phyloP scores from a whole-genome alignment of 2,797 vertebrate genomes.

The Peromyscus aztecus region DNA sequence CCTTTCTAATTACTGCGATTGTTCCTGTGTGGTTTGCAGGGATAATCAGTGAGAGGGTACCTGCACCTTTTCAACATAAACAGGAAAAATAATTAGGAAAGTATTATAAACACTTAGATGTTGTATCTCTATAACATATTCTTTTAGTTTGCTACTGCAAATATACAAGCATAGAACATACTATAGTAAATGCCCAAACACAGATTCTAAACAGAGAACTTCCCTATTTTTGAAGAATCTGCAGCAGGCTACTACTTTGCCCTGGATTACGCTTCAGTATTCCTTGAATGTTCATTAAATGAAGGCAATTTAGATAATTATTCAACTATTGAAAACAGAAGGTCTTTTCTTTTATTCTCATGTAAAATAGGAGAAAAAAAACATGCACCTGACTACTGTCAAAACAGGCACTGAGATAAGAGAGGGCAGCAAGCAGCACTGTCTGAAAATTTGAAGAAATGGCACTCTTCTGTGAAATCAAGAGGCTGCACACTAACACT shows the following conservation, averaged over 20 bases:
- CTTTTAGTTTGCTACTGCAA: conserved; percentile 17
- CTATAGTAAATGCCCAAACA: background rate
- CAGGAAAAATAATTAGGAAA: conserved; percentile 3
- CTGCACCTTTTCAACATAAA: conserved; percentile 18
- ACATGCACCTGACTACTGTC: background rate
- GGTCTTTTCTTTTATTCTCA: background rate
- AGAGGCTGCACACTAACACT: background rate
- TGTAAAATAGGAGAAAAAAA: conserved; percentile 3
- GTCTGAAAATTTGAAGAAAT: conserved; percentile 31
- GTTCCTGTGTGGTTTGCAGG: background rate
- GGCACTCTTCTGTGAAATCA: conserved; percentile 1
- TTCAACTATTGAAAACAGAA: conserved; percentile 50
- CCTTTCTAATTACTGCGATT: background rate
- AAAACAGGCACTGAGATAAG: conserved; percentile 23
- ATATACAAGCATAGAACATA: background rate
- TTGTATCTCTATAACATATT: background rate
- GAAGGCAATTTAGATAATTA: conserved; percentile 24
- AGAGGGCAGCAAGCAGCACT: background rate
- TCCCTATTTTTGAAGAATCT: conserved; percentile 35
- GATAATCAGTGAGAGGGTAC: background rate
- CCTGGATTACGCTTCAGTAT: background rate
- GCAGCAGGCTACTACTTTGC: background rate
- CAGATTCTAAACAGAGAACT: conserved; percentile 42
- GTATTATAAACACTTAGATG: conserved; percentile 12
- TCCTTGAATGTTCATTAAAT: conserved; percentile 21